Evolutionary conservation across 2,888 invertebrate species (phyloP), one percentile per base, ranked within the genome.

Genomic region (Scaptomyza parva): DNA sequence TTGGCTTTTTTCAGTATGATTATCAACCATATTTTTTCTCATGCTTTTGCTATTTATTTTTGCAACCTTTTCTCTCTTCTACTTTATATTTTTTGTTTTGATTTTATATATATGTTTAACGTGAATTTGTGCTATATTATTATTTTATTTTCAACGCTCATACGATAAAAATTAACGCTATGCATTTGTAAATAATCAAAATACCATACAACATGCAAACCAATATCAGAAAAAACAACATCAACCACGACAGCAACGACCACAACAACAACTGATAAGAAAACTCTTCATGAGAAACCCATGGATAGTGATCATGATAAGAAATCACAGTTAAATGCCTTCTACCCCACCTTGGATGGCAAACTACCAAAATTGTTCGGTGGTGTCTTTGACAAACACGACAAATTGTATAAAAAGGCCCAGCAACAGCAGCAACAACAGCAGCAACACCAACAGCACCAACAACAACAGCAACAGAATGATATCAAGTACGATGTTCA

Each of bases 301-400:
- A 50, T 69, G 40, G 82, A 72, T 39, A 20, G 47, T 35, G 73
- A 84, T 17, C 75, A 76, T 37, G 89, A 88, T 35, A 87, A 78
- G 51, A 90, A 87, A 58, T 70, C 86, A 3, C 65, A 77, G 3
- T 47, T 78, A 9, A 63, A 64, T 24, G 90, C 91, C 41, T 91
- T 92, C 50, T 92, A 91, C 70, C 92, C 92, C 24, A 92, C 92
- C 0, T 39, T 90, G 28, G 92, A 92, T 69, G 92, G 92, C 35
- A 92, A 91, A 62, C 86, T 89, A 24, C 91, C 91, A 1, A 91
- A 91, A 44, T 22, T 68, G 50, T 76, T 62, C 2, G 54, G 73
- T 18, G 58, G 76, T 41, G 44, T 83, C 67, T 79, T 76, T 53
- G 89, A 90, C 12, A 89, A 89, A 30, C 85, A 84, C 30, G 91